A percentile compares a stretch with the other conserved stretches of the same genome.
Conservation (phyloP, 1,140 invertebrate species). For the Melanaphis sacchari region DNA sequence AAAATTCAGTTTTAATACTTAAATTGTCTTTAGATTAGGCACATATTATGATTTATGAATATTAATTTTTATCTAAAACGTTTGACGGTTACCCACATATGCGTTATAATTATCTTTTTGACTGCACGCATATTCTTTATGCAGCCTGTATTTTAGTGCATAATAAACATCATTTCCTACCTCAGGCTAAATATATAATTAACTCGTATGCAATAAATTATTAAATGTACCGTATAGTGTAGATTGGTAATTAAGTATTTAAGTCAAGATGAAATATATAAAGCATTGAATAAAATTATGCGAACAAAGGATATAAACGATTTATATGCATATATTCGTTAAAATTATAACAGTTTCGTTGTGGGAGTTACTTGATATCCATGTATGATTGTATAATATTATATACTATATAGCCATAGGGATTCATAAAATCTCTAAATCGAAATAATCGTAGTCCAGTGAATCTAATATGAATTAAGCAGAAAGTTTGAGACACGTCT, state of each 20-base stretch:
- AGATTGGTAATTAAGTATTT: neutral
- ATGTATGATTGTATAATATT: neutral
- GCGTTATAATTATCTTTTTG: neutral
- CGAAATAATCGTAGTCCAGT: neutral
- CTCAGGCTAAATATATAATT: neutral
- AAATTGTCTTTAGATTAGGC: neutral
- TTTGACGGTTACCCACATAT: neutral
- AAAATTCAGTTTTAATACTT: neutral
- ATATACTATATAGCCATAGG: conserved; percentile 2
- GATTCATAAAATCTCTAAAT: neutral
- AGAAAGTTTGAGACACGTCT: neutral
- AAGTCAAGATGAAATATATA: neutral
- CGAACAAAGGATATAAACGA: neutral
- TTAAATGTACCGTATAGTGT: neutral
- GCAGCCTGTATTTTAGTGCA: neutral
- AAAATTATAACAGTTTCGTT: neutral
- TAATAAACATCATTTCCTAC: neutral
- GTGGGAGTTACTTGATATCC: neutral
- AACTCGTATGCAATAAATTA: conserved; percentile 9
- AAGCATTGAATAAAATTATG: neutral
- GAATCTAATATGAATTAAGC: neutral
- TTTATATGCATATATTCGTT: neutral
- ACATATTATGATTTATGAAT: neutral
- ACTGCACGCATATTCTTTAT: neutral
- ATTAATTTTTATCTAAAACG: neutral